Conservation (phyloP, 1,140 invertebrate species). For the Dinothrombium tinctorium region DNA sequence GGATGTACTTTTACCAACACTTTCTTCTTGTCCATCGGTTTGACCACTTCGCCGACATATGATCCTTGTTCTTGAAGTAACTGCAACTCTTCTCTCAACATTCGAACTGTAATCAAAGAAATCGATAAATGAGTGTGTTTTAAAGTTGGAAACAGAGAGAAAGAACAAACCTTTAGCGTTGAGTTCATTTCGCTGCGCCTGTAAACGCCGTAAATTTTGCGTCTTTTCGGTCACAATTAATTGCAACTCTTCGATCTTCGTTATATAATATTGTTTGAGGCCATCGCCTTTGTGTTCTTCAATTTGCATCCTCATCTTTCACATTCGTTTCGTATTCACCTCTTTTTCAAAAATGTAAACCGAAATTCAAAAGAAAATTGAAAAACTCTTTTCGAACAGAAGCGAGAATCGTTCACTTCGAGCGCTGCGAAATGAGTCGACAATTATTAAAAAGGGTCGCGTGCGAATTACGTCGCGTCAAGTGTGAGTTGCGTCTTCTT, state of each 20-base stretch:
- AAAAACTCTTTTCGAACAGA: no score
- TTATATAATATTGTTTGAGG: constrained; percentile 74
- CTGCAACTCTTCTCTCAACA: constrained; percentile 91
- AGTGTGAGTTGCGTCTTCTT: no score
- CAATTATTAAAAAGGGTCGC: no score
- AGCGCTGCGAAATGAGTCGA: no score
- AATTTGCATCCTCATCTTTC: no score
- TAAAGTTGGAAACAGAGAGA: background rate
- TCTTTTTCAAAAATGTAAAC: no score
- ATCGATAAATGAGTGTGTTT: constrained; percentile 10
- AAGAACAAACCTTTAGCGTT: constrained; percentile 72
- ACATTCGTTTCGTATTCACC: no score
- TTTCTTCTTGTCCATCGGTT: constrained; percentile 99
- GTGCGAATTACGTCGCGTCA: no score
- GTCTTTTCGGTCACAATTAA: constrained; percentile 87
- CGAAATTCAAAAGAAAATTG: no score
- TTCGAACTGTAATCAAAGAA: constrained; percentile 42
- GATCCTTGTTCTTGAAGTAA: constrained; percentile 96
- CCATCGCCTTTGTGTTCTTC: constrained; percentile 35
- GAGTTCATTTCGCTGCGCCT: constrained; percentile 96
- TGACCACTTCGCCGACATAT: constrained; percentile 98
- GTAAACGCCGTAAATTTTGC: constrained; percentile 83
- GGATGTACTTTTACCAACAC: constrained; percentile 98
- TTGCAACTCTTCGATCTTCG: constrained; percentile 90
- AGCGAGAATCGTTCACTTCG: no score